Evolutionary conservation across 2,797 vertebrate genomes (phyloP).

Genomic region (Sandelia bainsii): DNA sequence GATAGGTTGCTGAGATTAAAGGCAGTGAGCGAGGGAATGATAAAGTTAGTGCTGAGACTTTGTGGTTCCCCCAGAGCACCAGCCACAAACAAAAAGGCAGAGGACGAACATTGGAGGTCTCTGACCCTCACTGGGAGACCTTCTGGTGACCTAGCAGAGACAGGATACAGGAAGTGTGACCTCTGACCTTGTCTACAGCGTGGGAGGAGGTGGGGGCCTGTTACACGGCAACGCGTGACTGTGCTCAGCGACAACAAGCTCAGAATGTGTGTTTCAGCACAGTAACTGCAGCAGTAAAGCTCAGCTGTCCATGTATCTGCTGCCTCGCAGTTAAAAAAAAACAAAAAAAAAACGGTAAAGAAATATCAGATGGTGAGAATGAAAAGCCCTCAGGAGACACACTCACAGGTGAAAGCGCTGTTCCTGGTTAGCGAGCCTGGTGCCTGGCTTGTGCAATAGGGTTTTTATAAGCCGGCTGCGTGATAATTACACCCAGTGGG

Average conservation of each 20-base stretch:
- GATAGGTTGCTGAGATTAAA: conserved; percentile 28
- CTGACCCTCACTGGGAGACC: conserved; percentile 81
- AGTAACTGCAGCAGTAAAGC: conserved; percentile 45
- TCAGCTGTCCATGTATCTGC: conserved; percentile 37
- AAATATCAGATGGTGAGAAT: not conserved
- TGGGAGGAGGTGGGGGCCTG: conserved; percentile 47
- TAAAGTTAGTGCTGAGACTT: conserved; percentile 43
- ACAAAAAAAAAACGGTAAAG: not conserved
- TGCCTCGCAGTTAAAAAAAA: conserved; percentile 26
- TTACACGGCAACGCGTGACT: conserved; percentile 70
- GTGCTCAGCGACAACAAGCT: conserved; percentile 62
- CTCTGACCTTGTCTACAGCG: conserved; percentile 73
- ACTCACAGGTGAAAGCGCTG: conserved; percentile 12
- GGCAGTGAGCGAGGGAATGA: conserved; percentile 25
- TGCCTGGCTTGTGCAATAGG: conserved; percentile 53
- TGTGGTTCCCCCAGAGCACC: conserved; percentile 37
- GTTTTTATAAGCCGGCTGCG: conserved; percentile 71
- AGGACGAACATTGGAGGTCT: conserved; percentile 76
- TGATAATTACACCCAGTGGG: conserved; percentile 79
- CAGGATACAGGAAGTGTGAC: conserved; percentile 88
- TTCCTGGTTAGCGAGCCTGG: conserved; percentile 19
- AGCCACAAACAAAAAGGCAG: conserved; percentile 76
- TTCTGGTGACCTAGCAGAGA: conserved; percentile 81
- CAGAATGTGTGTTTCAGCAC: conserved; percentile 54
- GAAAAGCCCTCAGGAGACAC: conserved; percentile 4